Base-by-base conservation (phyloP, 2,888 invertebrate genomes). In the Quadriops clusia region DNA sequence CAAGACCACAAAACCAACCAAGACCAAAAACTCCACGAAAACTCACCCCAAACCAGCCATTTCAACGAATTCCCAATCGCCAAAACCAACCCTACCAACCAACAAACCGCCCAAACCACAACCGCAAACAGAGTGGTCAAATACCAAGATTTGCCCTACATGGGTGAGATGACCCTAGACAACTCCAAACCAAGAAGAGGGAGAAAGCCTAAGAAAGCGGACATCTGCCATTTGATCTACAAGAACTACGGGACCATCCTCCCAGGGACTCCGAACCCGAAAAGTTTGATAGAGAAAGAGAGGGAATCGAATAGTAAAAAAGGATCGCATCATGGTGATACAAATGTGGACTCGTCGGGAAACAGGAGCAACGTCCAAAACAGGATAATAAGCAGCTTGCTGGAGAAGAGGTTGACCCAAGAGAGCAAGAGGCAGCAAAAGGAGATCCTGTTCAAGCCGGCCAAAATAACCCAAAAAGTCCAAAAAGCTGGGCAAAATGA, bases 81-180 rank as follows among this genome's bases (percentile, higher is more conserved):
- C 11, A 39, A 41, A 21, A 20, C 61, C 62, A n/a, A 60, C 62
- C 3, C 61, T 23, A 17, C 61, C 16, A 21, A 17, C 28, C 30
- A n/a, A 9, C 17, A 10, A n/a, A n/a, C n/a, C 47, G 50, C 1
- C 23, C 41, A 24, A 57, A 54, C 32, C 48, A 66, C 37, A 56
- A 43, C 61, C 58, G 63, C 65, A 5, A 42, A 50, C 54, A 54
- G 64, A 37, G 67, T 74, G 14, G 68, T 83, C 43, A 80, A 79
- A 23, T 86, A 82, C 51, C 77, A 82, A 23, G 86, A 89, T 50
- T 61, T 89, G 24, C 89, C 89, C 0, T 89, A 87, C 58, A 89
- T 89, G 87, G 89, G 89, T 0, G 89, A 89, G 56, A 86, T 89
- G 68, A 87, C 87, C 0, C 58, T 89, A 31, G 86, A 87, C 51